Percentiles rank a stretch among this genome's conserved stretches.
phyloP scores from a whole-genome alignment of 2,113 vertebrate genomes.

The Gallinago jamesoni region DNA sequence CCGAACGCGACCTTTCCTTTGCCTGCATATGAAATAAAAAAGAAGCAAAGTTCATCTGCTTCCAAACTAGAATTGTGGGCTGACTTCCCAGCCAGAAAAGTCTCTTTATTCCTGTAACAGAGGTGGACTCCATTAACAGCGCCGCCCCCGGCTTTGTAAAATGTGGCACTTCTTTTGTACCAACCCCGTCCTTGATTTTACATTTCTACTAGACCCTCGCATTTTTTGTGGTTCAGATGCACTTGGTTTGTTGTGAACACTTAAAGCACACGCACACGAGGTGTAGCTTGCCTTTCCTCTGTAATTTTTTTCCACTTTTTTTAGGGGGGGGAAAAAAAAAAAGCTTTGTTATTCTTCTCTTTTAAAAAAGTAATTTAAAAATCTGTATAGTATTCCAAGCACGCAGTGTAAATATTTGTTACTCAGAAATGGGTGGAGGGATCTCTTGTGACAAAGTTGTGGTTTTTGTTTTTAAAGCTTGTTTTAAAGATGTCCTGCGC shows the following conservation, averaged over 20 bases:
- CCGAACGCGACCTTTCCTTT: not conserved
- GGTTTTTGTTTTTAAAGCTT: slow-evolving; percentile 54
- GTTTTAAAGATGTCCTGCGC: slow-evolving; percentile 45
- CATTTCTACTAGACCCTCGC: not conserved
- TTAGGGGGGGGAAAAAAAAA: not conserved
- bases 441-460: slow-evolving; percentile 59
- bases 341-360: slow-evolving; percentile 61
- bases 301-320: not conserved
- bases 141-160: not conserved
- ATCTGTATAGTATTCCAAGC: slow-evolving; percentile 80
- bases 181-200: not conserved
- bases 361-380: slow-evolving; percentile 73
- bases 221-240: not conserved
- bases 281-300: slow-evolving; percentile 46
- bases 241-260: not conserved
- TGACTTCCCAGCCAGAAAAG: not conserved
- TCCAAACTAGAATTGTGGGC: not conserved
- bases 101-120: not conserved
- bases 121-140: not conserved
- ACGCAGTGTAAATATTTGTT: slow-evolving; percentile 79
- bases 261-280: not conserved
- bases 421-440: slow-evolving; percentile 65
- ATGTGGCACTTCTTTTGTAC: not conserved
- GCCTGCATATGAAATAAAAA: not conserved
- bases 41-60: not conserved